These are phyloP conservation scores for Linnaemya vulpina DNA, from an alignment of 2,888 invertebrate genomes.

Conservation along the genomic window DNA sequence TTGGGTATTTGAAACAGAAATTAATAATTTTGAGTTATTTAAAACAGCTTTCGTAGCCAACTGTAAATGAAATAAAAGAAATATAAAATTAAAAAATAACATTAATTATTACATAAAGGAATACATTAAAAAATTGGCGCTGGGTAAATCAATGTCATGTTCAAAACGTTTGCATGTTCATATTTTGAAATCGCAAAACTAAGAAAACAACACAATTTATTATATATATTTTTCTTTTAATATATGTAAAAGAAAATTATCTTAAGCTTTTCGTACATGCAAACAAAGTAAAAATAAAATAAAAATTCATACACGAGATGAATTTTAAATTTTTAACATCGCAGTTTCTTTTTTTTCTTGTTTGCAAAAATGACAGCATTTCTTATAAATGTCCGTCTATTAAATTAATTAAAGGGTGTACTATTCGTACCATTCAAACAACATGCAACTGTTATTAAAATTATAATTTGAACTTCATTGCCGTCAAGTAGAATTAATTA, in stretches of 20 bases:
- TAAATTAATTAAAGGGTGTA: conserved; percentile 54
- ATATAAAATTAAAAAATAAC: conserved; percentile 30
- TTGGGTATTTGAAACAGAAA: conserved; percentile 42
- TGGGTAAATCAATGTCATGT: conserved; percentile 73
- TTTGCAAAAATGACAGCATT: conserved; percentile 56
- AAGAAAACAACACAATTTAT: conserved; percentile 69
- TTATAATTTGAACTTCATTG: neutral
- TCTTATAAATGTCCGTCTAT: conserved; percentile 70
- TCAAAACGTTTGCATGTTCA: conserved; percentile 62
- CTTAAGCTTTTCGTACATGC: conserved; percentile 54
- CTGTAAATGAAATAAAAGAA: conserved; percentile 73
- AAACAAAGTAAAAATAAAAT: conserved; percentile 49
- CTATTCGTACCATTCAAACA: conserved; percentile 6
- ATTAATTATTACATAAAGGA: conserved; percentile 6
- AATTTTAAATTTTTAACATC: conserved; percentile 56
- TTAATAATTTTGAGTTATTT: conserved; percentile 70
- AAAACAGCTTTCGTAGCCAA: conserved; percentile 74
- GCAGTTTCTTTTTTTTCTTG: conserved; percentile 8
- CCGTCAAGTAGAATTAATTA: conserved; percentile 44
- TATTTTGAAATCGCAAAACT: conserved; percentile 32
- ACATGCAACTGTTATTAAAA: conserved; percentile 56
- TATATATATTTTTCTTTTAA: conserved; percentile 57
- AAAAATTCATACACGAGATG: conserved; percentile 60
- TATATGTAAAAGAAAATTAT: conserved; percentile 62
- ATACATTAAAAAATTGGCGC: neutral